Evolutionary conservation across 1,140 invertebrate genomes (phyloP).

Genomic region (Drosophila melanogaster): Release_6_plus_ISO1_MT NC_004354.4:539501-540000

Average conservation of each 20-base stretch:
- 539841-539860: neutral
- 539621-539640: conserved; percentile 56
- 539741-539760: conserved; percentile 74
- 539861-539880: no score
- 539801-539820: conserved; percentile 46
- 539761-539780: conserved; percentile 52
- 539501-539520: conserved; percentile 19
- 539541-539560: conserved; percentile 10
- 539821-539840: conserved; percentile 69
- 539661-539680: conserved; percentile 78
- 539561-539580: neutral
- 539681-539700: conserved; percentile 69
- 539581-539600: conserved; percentile 12
- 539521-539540: conserved; percentile 34
- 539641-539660: conserved; percentile 9
- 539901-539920: no score
- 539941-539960: conserved; percentile 48
- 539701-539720: conserved; percentile 47
- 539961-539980: no score
- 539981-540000: no score
- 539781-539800: conserved; percentile 57
- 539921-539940: conserved; percentile 43
- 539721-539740: conserved; percentile 65
- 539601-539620: neutral
- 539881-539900: no score